Conservation (phyloP, 1,140 invertebrate species). For the Vanessa atalanta region DNA sequence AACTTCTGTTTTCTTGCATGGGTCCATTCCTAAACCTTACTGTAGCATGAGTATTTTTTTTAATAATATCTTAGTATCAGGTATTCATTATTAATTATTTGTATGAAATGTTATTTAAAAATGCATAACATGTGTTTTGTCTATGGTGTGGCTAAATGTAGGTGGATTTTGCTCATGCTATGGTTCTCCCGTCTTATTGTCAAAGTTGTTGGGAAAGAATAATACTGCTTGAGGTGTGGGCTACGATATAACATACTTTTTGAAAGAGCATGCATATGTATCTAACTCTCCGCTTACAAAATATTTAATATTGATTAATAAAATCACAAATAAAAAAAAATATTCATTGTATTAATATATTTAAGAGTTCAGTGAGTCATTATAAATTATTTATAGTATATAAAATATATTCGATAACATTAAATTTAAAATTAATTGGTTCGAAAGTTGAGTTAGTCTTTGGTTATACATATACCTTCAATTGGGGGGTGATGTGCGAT, state of each 20-base stretch:
- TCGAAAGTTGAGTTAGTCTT: background rate
- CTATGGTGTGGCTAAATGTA: background rate
- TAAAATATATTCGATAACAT: background rate
- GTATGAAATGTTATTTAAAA: conserved; percentile 1
- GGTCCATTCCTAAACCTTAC: conserved; percentile 51
- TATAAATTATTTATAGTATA: background rate
- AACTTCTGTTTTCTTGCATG: conserved; percentile 77
- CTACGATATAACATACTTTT: conserved; percentile 20
- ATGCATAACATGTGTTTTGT: background rate
- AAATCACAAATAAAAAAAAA: background rate
- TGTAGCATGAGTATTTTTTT: conserved; percentile 46
- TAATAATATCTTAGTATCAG: background rate
- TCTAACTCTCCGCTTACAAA: conserved; percentile 1
- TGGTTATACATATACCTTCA: conserved; percentile 21
- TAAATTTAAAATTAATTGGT: background rate
- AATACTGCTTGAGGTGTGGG: conserved; percentile 33
- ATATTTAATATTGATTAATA: background rate
- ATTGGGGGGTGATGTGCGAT: conserved; percentile 48
- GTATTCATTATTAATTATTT: conserved; percentile 11
- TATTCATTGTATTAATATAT: background rate
- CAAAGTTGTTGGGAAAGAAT: conserved; percentile 16
- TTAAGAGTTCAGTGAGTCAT: background rate
- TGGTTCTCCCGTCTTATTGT: conserved; percentile 42
- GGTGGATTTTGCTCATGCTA: conserved; percentile 38
- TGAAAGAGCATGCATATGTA: conserved; percentile 27